Base-by-base conservation (phyloP, 1,140 invertebrate genomes). In the Homarus americanus region DNA sequence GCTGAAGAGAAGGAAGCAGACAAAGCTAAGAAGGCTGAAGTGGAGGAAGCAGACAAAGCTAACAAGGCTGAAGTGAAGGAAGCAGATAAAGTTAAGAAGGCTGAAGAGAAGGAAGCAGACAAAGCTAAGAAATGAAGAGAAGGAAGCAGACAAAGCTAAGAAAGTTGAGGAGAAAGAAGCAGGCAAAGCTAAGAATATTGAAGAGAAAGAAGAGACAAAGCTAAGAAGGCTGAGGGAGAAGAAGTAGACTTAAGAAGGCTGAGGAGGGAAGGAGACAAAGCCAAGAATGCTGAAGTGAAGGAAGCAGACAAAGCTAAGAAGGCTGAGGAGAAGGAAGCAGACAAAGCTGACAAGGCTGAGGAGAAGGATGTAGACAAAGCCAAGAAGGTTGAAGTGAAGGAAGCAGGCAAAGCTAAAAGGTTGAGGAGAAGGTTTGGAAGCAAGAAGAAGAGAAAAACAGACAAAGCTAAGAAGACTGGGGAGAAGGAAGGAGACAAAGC, bases 361-460 rank as follows among this genome's bases (percentile, higher is more conserved):
- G 73, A 15, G 12, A 75, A 86, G 44, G 44, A 86, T 20, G 73
- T 49, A 53, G 44, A 53, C n/a, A 24, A 86, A 49, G 28, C 10
- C 12, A 36, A 58, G 32, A 49, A 49, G 5, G n/a, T 12, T 24
- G 17, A 32, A 44, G 15, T 36, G 69, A 28, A 73, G 44, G 34
- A 73, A 75, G 28, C 49, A 49, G 38, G 24, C 34, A 10, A 41
- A 41, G 69, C 3, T 28, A 9, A 44, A 75, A 20, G 17, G 28
- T 20, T 32, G 38, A n/a, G 24, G 41, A 72, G 34, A 32, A 40
- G 32, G 28, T 3, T 17, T 15, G 36, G 28, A 53, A 15, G 12
- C 34, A 44, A 53, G 32, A 73, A 41, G 9, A 72, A 32, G 40
- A 84, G 40, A 40, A 41, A 28, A 73, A 69, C 7, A 69, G n/a